Percentiles rank a stretch among this genome's conserved stretches.
phyloP scores from a whole-genome alignment of 2,888 invertebrate species.

The Meteorus cinctellus region DNA sequence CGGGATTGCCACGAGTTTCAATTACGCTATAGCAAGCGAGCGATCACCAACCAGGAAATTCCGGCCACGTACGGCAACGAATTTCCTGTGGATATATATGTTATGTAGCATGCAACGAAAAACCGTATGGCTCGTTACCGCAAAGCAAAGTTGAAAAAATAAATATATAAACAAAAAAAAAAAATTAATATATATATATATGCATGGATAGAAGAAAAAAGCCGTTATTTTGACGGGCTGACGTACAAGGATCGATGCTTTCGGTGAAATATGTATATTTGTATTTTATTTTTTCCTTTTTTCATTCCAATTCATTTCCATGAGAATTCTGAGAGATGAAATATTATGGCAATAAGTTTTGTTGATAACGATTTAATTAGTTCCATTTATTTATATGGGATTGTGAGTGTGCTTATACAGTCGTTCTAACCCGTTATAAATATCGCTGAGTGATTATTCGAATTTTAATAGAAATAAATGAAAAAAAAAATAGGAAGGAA shows the following conservation, averaged over 20 bases:
- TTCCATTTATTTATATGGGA: not conserved
- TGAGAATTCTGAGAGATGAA: constrained; percentile 4
- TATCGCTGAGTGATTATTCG: not conserved
- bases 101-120: constrained; percentile 43
- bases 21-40: constrained; percentile 50
- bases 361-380: constrained; percentile 7
- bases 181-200: constrained; percentile 15
- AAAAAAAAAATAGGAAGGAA: not conserved
- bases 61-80: constrained; percentile 52
- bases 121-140: constrained; percentile 48
- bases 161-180: constrained; percentile 43
- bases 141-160: constrained; percentile 32
- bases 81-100: constrained; percentile 43
- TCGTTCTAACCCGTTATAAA: not conserved
- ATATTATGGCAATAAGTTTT: not conserved
- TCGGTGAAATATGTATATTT: not conserved
- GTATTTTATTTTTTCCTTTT: not conserved
- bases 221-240: not conserved
- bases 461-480: not conserved
- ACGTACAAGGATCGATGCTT: not conserved
- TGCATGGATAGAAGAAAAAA: constrained; percentile 19
- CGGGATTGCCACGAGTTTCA: constrained; percentile 51
- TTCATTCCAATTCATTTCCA: not conserved
- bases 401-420: not conserved
- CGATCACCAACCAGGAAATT: constrained; percentile 48